A percentile compares a stretch with the other conserved stretches of the same genome.
Conservation (phyloP, 2,113 vertebrate species). For the Callocephalon fimbriatum region DNA sequence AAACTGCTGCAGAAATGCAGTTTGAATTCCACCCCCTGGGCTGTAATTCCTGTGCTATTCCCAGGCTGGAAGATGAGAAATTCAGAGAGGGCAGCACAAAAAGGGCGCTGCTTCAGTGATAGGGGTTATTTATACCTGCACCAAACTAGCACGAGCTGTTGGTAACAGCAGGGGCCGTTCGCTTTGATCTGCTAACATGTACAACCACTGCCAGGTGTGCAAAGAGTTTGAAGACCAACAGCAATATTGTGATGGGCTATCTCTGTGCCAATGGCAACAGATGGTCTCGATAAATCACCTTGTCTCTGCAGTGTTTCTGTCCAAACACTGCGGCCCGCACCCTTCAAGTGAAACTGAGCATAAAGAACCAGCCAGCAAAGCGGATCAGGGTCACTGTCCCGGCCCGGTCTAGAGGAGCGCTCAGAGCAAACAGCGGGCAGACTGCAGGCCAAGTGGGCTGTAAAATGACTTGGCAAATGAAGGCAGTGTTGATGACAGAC, state of each 20-base stretch:
- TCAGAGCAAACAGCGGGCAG: background rate
- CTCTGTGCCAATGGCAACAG: background rate
- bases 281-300: background rate
- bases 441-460: background rate
- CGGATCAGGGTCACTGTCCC: fast-evolving
- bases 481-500: background rate
- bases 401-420: background rate
- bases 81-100: background rate
- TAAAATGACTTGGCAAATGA: background rate
- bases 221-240: background rate
- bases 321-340: background rate
- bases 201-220: background rate
- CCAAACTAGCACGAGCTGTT: fast-evolving
- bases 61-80: background rate
- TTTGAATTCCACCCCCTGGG: background rate
- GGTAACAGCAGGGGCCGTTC: background rate
- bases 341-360: background rate
- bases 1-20: background rate
- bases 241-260: background rate
- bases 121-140: background rate
- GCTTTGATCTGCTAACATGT: fast-evolving
- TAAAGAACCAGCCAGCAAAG: background rate
- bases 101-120: background rate
- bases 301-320: background rate
- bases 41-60: background rate